These are phyloP conservation scores for Cheilosia vulpina DNA, from an alignment of 2,888 invertebrate species.

Conservation along the genomic window DNA sequence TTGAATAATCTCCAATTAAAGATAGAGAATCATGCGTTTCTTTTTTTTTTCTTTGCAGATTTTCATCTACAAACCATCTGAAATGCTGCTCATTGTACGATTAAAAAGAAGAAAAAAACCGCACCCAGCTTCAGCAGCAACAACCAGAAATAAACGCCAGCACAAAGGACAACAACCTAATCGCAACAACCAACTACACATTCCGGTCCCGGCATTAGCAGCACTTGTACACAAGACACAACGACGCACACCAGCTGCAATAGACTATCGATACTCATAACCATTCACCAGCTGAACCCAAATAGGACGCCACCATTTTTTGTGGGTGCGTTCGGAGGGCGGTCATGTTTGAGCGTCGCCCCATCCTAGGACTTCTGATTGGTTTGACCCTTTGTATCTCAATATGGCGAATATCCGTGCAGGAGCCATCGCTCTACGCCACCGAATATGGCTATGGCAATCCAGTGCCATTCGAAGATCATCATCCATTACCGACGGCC, in stretches of 20 bases:
- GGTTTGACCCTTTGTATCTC: constrained; percentile 82
- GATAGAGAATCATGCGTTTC: background rate
- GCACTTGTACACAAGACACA: constrained; percentile 17
- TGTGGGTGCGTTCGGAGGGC: constrained; percentile 60
- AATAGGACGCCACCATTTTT: constrained; percentile 48
- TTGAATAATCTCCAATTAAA: too few relatives aligned
- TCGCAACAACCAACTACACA: constrained; percentile 44
- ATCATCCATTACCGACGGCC: constrained; percentile 59
- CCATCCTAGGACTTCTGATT: constrained; percentile 81
- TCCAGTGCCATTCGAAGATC: constrained; percentile 58
- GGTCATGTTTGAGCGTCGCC: constrained; percentile 83
- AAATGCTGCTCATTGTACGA: constrained; percentile 73
- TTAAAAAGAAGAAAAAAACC: constrained; percentile 73
- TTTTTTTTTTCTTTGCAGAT: constrained; percentile 46
- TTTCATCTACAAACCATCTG: constrained; percentile 53
- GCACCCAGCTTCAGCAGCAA: constrained; percentile 58
- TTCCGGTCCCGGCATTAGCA: constrained; percentile 55
- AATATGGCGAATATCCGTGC: constrained; percentile 83
- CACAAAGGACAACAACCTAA: constrained; percentile 36
- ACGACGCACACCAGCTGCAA: constrained; percentile 21
- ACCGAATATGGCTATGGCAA: constrained; percentile 76
- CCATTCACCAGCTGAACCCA: constrained; percentile 1
- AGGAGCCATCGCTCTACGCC: constrained; percentile 79
- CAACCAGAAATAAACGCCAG: constrained; percentile 58
- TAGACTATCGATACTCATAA: constrained; percentile 22